Percentiles rank a stretch among this genome's conserved stretches.
Conservation (phyloP, 2,113 vertebrate genomes). For the Corvus cornix region DNA sequence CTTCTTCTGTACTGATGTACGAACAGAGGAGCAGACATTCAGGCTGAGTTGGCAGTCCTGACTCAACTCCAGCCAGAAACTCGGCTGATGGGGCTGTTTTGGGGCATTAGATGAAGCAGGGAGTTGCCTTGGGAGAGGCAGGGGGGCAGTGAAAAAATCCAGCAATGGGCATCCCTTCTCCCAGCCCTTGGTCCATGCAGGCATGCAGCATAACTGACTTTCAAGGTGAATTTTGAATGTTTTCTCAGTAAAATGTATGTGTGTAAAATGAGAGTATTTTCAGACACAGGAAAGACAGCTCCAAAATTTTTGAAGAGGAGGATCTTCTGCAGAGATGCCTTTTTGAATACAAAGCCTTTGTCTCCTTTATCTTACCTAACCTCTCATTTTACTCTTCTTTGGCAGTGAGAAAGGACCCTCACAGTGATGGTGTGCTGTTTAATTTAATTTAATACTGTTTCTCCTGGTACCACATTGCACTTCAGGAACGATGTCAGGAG, state of each 20-base stretch:
- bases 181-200: neutral
- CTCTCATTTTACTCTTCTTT: neutral
- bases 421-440: neutral
- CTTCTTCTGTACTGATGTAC: neutral
- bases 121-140: neutral
- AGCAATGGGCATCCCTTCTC: neutral
- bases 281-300: neutral
- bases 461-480: neutral
- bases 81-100: rapidly evolving
- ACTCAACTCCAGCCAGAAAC: neutral
- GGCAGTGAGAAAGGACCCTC: neutral
- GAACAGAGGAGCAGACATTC: neutral
- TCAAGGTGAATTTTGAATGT: neutral
- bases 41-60: neutral
- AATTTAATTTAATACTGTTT: neutral
- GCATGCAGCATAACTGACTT: neutral
- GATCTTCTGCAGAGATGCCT: neutral
- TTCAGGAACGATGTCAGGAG: neutral
- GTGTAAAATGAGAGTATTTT: neutral
- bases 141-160: neutral
- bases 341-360: neutral
- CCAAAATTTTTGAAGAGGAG: neutral
- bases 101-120: neutral
- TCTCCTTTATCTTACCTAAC: neutral
- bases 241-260: neutral